Conservation (phyloP, 2,888 invertebrate species). For the Amphipyra tragopoginis region DNA sequence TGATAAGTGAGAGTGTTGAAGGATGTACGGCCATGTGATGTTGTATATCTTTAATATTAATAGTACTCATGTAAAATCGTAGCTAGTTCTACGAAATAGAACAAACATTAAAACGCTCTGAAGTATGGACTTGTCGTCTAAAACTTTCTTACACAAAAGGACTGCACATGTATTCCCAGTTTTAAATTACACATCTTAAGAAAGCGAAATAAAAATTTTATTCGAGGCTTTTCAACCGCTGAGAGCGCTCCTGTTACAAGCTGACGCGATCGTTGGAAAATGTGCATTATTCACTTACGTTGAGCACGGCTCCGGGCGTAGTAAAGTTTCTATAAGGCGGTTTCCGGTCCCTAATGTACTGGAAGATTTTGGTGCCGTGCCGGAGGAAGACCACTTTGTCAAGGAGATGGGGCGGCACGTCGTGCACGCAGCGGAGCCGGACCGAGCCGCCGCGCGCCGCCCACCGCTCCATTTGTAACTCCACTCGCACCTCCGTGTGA, state of each 20-base stretch:
- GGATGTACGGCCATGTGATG: not conserved
- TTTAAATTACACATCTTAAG: slow-evolving; percentile 37
- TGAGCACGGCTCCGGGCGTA: slow-evolving; percentile 93
- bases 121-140: not conserved
- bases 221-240: slow-evolving; percentile 29
- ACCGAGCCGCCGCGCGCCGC: slow-evolving; percentile 93
- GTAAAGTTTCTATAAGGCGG: slow-evolving; percentile 93
- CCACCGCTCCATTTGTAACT: slow-evolving; percentile 92
- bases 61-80: not conserved
- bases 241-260: slow-evolving; percentile 26
- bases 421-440: slow-evolving; percentile 93
- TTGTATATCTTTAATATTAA: not conserved
- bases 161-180: slow-evolving; percentile 24
- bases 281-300: slow-evolving; percentile 90
- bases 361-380: slow-evolving; percentile 93
- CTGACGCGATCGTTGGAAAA: slow-evolving; percentile 28
- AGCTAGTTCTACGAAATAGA: slow-evolving; percentile 9
- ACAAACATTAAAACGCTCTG: no score
- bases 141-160: slow-evolving; percentile 29
- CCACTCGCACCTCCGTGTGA: slow-evolving; percentile 90
- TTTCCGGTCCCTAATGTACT: slow-evolving; percentile 94
- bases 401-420: slow-evolving; percentile 92
- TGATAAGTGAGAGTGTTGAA: slow-evolving; percentile 9
- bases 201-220: slow-evolving; percentile 45
- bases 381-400: slow-evolving; percentile 95